phyloP scores from a whole-genome alignment of 2,888 invertebrate genomes.

The Itoplectis maculator region DNA sequence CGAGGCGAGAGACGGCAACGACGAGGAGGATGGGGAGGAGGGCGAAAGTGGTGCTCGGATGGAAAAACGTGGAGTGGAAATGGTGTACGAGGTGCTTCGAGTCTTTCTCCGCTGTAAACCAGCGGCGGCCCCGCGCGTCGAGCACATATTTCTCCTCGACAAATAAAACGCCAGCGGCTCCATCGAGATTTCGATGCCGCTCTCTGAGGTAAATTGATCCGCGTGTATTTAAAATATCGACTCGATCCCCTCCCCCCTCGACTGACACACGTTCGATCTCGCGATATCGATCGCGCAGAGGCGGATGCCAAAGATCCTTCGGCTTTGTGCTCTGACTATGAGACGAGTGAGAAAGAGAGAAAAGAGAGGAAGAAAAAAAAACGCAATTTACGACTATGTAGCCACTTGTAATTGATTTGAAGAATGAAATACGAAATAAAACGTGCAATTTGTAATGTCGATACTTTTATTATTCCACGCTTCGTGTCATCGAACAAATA shows the following conservation, averaged over 20 bases:
- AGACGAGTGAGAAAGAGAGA: background rate
- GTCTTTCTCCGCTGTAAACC: conserved; percentile 30
- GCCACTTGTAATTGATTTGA: conserved; percentile 45
- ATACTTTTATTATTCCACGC: conserved; percentile 2
- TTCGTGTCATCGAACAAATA: too few relatives aligned
- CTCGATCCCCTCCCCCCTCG: conserved; percentile 17
- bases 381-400: conserved; percentile 34
- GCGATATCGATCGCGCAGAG: conserved; percentile 2
- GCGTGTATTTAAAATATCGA: conserved; percentile 25
- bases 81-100: conserved; percentile 48
- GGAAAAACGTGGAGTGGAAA: conserved; percentile 58
- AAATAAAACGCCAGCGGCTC: conserved; percentile 35
- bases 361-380: conserved; percentile 3
- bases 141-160: conserved; percentile 21
- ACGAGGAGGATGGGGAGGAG: conserved; percentile 28
- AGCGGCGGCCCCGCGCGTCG: background rate
- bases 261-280: background rate
- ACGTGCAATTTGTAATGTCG: conserved; percentile 48
- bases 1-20: too few relatives aligned
- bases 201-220: conserved; percentile 25
- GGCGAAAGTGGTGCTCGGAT: conserved; percentile 42
- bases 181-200: conserved; percentile 45
- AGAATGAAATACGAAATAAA: conserved; percentile 42
- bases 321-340: conserved; percentile 15
- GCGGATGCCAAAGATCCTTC: conserved; percentile 6